Evolutionary conservation across 2,113 vertebrate species (phyloP), one percentile per base, ranked within the genome.

Genomic region (Antigone vipio): DNA sequence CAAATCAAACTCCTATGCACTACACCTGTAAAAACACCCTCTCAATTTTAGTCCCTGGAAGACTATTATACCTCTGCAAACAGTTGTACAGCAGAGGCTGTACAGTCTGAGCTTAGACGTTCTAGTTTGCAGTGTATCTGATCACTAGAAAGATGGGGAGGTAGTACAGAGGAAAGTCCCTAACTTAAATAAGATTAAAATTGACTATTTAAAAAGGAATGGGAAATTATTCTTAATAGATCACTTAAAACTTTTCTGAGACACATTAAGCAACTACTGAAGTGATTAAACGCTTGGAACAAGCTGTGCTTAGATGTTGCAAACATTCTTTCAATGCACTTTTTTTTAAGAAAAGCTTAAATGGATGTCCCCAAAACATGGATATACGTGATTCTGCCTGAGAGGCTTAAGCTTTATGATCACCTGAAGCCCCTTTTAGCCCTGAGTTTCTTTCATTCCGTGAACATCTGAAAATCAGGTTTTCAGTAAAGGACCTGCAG

Each of bases 41-140:
- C 17, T 44, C 1, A 1, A 6, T 15, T 74, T 62, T 30, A 59
- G 24, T 23, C 9, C 27, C 32, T 44, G 35, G 18, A 71, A 83
- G 68, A 62, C 27, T 42, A 32, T 13, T 0, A 0, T 55, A 67
- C 7, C 23, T 63, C 40, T 67, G 40, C 8, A 4, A 77, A 67
- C 5, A 76, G 7, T 0, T 22, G 15, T 69, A 19, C 30, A 82
- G 6, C 24, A 80, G 11, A 58, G 3, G 14, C 30, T 84, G 9
- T 15, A 76, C 13, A 90, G 14, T 69, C 9, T 75, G 22, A 87
- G 18, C 34, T 75, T n/a, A 71, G 27, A 59, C 7, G 7, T 82
- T 68, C 16, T 4, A 45, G 34, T 35, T 52, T 55, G 17, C 15
- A 42, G 20, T 9, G 11, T 2, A 16, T 74, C 79, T 82, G 18